These are phyloP conservation scores for Carettochelys insculpta DNA, from an alignment of 2,113 vertebrate species.

Conservation along the genomic window DNA sequence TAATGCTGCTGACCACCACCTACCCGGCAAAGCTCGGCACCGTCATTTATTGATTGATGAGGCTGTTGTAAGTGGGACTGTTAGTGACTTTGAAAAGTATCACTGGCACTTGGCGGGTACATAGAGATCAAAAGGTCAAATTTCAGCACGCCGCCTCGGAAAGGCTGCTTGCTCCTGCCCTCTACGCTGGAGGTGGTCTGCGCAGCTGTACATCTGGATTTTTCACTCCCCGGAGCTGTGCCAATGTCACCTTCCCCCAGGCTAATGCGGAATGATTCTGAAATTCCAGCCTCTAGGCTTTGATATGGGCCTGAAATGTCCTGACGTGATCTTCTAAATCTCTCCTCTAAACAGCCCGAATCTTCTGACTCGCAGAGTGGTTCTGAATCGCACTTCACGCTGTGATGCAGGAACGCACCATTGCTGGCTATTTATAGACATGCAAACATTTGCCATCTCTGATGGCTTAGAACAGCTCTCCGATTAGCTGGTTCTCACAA, in stretches of 20 bases:
- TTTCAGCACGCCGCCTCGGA: too few species aligned
- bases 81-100: too few species aligned
- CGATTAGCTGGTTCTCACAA: constrained; percentile 15
- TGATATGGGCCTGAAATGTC: background rate
- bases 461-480: constrained; percentile 35
- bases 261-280: background rate
- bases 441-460: background rate
- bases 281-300: background rate
- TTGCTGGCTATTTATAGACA: constrained; percentile 1
- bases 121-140: too few species aligned
- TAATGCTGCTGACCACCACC: too few species aligned
- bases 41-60: too few species aligned
- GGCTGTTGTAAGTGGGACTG: too few species aligned
- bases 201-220: background rate
- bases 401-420: background rate
- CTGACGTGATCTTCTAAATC: background rate
- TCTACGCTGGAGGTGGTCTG: background rate
- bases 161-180: too few species aligned
- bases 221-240: background rate
- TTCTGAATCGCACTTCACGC: background rate
- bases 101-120: too few species aligned
- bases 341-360: background rate
- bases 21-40: too few species aligned
- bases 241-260: background rate
- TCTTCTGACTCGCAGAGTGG: accelerated